These are phyloP conservation scores for Epiblema foenella DNA, from an alignment of 2,888 invertebrate genomes.

Conservation along the genomic window DNA sequence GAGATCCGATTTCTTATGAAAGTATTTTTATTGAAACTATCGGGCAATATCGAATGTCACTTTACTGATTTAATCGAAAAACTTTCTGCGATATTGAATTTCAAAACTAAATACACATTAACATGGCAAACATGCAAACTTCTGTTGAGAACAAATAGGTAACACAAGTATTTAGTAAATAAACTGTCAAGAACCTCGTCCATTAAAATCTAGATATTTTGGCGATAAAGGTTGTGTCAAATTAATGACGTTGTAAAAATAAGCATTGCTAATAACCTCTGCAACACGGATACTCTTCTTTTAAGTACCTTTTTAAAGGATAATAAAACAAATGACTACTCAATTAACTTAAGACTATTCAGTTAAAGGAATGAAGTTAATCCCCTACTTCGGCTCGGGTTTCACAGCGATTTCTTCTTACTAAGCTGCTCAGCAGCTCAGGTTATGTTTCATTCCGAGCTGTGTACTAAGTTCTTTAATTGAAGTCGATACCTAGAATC, in stretches of 20 bases:
- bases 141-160: neutral
- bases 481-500: neutral
- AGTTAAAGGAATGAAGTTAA: constrained; percentile 30
- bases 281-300: too few species aligned
- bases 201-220: too few species aligned
- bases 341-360: constrained; percentile 22
- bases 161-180: neutral
- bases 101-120: constrained; percentile 21
- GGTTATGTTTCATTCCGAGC: constrained; percentile 10
- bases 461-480: neutral
- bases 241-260: too few species aligned
- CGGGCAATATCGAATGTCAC: constrained; percentile 34
- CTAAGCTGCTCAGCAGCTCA: neutral
- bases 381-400: constrained; percentile 19
- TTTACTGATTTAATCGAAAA: constrained; percentile 42
- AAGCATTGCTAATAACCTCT: too few species aligned
- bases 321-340: constrained; percentile 11
- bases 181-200: neutral
- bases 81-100: constrained; percentile 34
- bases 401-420: constrained; percentile 13
- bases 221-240: too few species aligned
- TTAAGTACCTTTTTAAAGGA: neutral
- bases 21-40: constrained; percentile 44
- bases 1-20: constrained; percentile 41
- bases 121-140: constrained; percentile 15